Percentiles rank a stretch among this genome's conserved stretches.
phyloP scores from a whole-genome alignment of 2,888 invertebrate species.

The Hemistola chrysoprasaria region DNA sequence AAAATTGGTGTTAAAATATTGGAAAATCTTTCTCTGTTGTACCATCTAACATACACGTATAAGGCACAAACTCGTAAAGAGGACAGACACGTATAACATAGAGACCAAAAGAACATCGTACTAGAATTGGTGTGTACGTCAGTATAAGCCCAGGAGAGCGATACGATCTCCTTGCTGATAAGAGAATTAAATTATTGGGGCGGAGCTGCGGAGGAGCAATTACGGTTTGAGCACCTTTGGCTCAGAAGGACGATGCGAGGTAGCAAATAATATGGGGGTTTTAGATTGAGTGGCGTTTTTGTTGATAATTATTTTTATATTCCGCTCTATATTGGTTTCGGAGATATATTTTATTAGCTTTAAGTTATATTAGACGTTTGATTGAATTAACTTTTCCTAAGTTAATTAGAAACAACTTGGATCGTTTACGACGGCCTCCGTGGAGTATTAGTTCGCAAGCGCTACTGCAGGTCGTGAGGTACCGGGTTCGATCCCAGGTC shows the following conservation, averaged over 20 bases:
- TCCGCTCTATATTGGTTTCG: slow-evolving; percentile 7
- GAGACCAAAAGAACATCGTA: slow-evolving; percentile 32
- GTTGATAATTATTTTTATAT: slow-evolving; percentile 12
- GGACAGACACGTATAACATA: slow-evolving; percentile 21
- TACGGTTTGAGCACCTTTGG: slow-evolving; percentile 39
- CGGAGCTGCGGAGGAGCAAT: slow-evolving; percentile 54
- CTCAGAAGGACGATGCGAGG: slow-evolving; percentile 12
- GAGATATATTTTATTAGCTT: neutral
- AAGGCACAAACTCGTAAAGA: slow-evolving; percentile 3
- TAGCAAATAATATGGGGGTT: slow-evolving; percentile 19
- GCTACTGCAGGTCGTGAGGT: no score
- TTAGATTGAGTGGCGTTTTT: slow-evolving; percentile 13
- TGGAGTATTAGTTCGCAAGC: no score
- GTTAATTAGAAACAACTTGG: no score
- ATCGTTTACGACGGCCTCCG: no score
- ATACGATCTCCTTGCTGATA: slow-evolving; percentile 57
- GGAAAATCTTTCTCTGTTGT: neutral
- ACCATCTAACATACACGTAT: neutral
- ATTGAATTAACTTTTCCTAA: no score
- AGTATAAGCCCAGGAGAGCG: slow-evolving; percentile 47
- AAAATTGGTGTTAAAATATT: no score
- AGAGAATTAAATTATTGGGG: slow-evolving; percentile 64
- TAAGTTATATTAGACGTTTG: no score
- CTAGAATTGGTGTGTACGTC: slow-evolving; percentile 30
- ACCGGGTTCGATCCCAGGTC: no score